Conservation (phyloP, 2,113 vertebrate genomes). For the Collichthys lucidus region DNA sequence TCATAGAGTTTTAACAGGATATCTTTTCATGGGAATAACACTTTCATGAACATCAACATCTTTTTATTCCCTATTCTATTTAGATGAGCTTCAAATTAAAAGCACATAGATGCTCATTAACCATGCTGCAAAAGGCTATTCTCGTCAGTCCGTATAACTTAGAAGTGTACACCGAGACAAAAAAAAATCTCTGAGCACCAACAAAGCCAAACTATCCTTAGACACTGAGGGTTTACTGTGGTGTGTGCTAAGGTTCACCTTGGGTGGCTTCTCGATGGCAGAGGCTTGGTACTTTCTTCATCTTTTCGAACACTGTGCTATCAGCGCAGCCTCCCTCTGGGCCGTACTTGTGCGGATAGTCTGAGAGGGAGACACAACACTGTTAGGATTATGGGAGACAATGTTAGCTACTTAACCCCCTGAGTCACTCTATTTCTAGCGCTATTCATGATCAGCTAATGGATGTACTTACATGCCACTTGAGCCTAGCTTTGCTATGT, state of each 20-base stretch:
- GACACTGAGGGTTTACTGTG: constrained; percentile 4
- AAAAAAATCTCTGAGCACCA: constrained; percentile 5
- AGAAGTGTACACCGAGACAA: neutral
- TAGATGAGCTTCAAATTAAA: constrained; percentile 3
- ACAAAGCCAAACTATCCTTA: neutral
- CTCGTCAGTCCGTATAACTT: neutral
- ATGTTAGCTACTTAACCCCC: constrained; percentile 76
- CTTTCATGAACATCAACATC: neutral
- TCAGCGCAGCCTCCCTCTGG: constrained; percentile 96
- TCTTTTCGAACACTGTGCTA: constrained; percentile 94
- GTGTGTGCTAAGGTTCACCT: constrained; percentile 72
- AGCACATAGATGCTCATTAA: neutral
- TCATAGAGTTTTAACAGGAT: neutral
- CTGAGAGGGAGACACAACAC: constrained; percentile 81
- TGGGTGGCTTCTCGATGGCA: constrained; percentile 80
- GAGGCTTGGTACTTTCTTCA: constrained; percentile 94
- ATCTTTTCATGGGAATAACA: neutral
- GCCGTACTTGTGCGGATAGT: constrained; percentile 97
- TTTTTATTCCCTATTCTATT: neutral
- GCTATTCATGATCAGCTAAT: constrained; percentile 76
- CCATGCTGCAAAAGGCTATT: neutral
- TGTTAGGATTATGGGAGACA: constrained; percentile 76
- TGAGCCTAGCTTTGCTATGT: constrained; percentile 64
- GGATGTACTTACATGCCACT: constrained; percentile 70
- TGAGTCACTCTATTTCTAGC: constrained; percentile 76